Conservation (phyloP, 2,113 vertebrate genomes). For the Malurus melanocephalus region DNA sequence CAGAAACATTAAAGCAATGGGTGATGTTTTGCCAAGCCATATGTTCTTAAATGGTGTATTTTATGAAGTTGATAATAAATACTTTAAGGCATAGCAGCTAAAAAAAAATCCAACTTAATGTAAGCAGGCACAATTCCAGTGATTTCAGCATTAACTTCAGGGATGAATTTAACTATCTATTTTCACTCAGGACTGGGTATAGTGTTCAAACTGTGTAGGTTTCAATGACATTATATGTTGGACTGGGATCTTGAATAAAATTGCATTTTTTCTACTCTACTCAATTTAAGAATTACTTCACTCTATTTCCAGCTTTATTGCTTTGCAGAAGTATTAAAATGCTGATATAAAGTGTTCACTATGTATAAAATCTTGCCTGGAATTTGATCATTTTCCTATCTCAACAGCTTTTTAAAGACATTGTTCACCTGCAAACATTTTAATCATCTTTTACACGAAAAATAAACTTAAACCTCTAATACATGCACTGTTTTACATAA, state of each 20-base stretch:
- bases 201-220: not conserved
- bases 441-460: not conserved
- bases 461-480: not conserved
- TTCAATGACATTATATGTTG: not conserved
- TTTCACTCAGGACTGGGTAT: not conserved
- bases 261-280: not conserved
- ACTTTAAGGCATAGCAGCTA: not conserved
- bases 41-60: constrained; percentile 38
- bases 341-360: not conserved
- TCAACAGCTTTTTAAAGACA: not conserved
- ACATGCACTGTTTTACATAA: not conserved
- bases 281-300: not conserved
- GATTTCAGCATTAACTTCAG: constrained; percentile 9
- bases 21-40: constrained; percentile 19
- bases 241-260: not conserved
- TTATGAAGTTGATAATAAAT: constrained; percentile 51
- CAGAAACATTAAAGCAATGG: constrained; percentile 20
- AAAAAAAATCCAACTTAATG: not conserved
- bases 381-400: not conserved
- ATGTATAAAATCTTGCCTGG: not conserved
- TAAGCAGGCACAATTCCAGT: not conserved
- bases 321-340: not conserved
- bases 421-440: not conserved
- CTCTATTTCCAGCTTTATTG: constrained; percentile 3
- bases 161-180: not conserved